These are phyloP conservation scores for Xestia rhomboidea DNA, from an alignment of 2,888 invertebrate genomes.

Conservation along the genomic window DNA sequence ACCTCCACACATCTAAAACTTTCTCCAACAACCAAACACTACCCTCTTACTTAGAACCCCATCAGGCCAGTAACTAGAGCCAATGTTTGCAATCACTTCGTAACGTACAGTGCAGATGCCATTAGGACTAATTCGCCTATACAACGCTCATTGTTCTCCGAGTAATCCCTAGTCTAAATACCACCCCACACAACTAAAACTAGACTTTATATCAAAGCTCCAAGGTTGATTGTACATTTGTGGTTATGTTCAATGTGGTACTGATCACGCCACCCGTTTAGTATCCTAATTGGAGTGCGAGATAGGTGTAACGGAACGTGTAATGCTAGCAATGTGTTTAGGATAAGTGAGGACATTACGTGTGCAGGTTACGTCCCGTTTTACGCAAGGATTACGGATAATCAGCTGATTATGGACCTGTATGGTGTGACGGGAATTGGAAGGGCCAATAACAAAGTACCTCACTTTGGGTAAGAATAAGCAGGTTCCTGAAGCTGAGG, in stretches of 20 bases:
- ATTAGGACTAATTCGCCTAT: conserved; percentile 56
- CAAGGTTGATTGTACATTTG: conserved; percentile 14
- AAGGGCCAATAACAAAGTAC: neutral
- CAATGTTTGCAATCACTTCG: conserved; percentile 54
- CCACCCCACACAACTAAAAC: conserved; percentile 1
- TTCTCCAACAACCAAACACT: neutral
- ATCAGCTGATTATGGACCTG: conserved; percentile 42
- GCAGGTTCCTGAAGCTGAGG: neutral
- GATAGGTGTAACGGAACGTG: conserved; percentile 58
- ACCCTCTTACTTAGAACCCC: conserved; percentile 2
- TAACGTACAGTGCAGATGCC: conserved; percentile 44
- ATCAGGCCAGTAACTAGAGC: conserved; percentile 15
- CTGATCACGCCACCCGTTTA: conserved; percentile 44
- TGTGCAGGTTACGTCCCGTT: conserved; percentile 28
- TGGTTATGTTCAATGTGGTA: conserved; percentile 8
- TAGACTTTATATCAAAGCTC: neutral
- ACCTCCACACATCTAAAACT: conserved; percentile 10
- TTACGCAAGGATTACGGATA: conserved; percentile 16
- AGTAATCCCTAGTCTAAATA: conserved; percentile 46
- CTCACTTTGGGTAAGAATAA: neutral
- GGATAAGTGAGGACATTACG: conserved; percentile 57
- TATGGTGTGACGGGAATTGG: neutral
- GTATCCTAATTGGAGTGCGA: conserved; percentile 56
- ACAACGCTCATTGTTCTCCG: conserved; percentile 53
- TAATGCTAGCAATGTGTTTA: conserved; percentile 59